Evolutionary conservation across 2,113 vertebrate genomes (phyloP), one percentile per base, ranked within the genome.

Genomic region (Entomyzon cyanotis): DNA sequence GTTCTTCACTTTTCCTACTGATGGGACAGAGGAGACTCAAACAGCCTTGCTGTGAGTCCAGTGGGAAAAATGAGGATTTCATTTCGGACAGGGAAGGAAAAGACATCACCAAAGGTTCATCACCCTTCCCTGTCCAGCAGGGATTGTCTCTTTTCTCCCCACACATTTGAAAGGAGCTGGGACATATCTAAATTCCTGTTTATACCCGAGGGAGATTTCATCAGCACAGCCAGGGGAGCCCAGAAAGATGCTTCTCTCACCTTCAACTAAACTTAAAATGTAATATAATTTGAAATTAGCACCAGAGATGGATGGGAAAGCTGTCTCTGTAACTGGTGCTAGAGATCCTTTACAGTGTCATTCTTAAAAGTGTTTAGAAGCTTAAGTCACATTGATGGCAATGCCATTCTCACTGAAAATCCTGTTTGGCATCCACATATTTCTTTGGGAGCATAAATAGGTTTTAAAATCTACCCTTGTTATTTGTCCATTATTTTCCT

Each of bases 291-390:
- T 60, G 39, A 59, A 85, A 33, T 85, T 42, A 85, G 24, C 21
- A 14, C 44, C 64, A 52, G n/a, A 35, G 33, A 15, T n/a, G 37
- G 12, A 24, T 39, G 23, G 11, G 39, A 67, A 77, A 75, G 13
- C 30, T 68, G 17, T n/a, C 7, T 39, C 0, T 0, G 7, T n/a
- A 24, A 14, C 58, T 56, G 30, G 7, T 16, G 11, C 39, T 44
- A 21, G 10, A 41, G 52, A 55, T 5, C 8, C 4, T 58, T 81
- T 3, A 37, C 4, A 37, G 13, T 10, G 22, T 2, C 10, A 27
- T 27, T 63, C 70, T 70, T 18, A 13, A 46, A 52, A 50, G 27
- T 21, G 6, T 11, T 76, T 50, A 24, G n/a, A 42, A 80, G 9
- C 33, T 58, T 39, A 53, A 77, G 13, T 88, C 14, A 33, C 16